Evolutionary conservation across 2,113 vertebrate species (phyloP).

Genomic region (Spilogale gracilis): DNA sequence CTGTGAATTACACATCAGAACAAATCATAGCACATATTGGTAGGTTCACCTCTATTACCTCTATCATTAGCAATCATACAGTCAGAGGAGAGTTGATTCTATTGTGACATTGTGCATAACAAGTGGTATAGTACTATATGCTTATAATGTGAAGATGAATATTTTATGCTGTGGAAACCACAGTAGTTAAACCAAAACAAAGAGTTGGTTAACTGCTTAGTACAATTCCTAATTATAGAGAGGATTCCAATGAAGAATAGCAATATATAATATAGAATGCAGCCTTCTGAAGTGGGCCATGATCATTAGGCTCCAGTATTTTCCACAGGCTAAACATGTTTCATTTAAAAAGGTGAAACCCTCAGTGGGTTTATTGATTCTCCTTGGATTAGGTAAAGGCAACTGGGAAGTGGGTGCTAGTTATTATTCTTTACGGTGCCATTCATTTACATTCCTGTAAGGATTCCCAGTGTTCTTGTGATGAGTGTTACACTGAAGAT

Average conservation of each 20-base stretch:
- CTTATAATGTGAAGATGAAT: not conserved
- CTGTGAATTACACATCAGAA: not conserved
- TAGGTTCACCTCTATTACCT: not conserved
- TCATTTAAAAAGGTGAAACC: not conserved
- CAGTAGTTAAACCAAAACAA: not conserved
- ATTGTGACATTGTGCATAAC: not conserved
- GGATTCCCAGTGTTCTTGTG: not conserved
- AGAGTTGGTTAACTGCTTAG: not conserved
- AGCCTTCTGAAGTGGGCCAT: fast-evolving
- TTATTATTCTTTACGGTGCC: not conserved
- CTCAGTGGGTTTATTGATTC: not conserved
- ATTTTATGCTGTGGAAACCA: not conserved
- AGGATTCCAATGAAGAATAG: not conserved
- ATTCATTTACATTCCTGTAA: not conserved
- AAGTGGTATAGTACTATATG: not conserved
- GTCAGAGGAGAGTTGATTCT: not conserved
- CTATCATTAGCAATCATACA: not conserved
- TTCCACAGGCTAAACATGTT: not conserved
- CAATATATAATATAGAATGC: not conserved
- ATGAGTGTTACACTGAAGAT: not conserved
- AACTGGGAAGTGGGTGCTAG: not conserved
- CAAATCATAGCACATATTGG: not conserved
- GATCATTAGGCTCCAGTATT: not conserved
- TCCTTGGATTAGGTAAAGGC: not conserved
- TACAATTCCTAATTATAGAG: not conserved